Evolutionary conservation across 2,797 vertebrate species (phyloP).

Genomic region (Chelonia mydas): DNA sequence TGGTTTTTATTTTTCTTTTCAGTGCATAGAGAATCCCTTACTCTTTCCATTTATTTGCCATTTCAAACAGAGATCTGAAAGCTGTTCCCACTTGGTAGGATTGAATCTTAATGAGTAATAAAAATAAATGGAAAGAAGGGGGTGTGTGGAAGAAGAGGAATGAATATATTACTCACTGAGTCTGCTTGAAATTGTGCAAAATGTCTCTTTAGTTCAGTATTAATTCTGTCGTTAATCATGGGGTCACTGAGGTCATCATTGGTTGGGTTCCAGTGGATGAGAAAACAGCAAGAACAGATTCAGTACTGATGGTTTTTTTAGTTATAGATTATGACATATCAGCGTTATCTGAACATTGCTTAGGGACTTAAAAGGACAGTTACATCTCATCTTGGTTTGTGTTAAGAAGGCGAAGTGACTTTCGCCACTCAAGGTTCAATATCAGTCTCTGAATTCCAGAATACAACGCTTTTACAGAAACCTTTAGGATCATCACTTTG

Average conservation of each 20-base stretch:
- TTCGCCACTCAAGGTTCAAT: background rate
- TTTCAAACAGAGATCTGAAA: background rate
- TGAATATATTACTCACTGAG: background rate
- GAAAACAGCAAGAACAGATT: background rate
- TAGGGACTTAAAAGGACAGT: background rate
- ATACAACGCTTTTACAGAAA: background rate
- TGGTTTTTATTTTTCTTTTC: background rate
- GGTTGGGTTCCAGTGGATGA: background rate
- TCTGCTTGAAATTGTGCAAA: background rate
- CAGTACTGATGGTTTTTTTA: background rate
- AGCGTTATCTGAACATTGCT: background rate
- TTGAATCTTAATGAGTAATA: background rate
- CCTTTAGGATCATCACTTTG: background rate
- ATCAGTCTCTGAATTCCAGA: background rate
- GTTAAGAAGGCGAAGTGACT: background rate
- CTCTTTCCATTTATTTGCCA: background rate
- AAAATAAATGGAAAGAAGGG: background rate
- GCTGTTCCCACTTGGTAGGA: background rate
- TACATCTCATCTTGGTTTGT: background rate
- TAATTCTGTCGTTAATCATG: background rate
- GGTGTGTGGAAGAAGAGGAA: background rate
- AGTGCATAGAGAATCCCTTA: background rate
- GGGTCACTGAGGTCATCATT: background rate
- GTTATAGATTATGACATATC: background rate
- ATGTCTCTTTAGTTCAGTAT: background rate